Evolutionary conservation across 2,888 invertebrate species (phyloP).

Genomic region (Drosophila longiperda): DNA sequence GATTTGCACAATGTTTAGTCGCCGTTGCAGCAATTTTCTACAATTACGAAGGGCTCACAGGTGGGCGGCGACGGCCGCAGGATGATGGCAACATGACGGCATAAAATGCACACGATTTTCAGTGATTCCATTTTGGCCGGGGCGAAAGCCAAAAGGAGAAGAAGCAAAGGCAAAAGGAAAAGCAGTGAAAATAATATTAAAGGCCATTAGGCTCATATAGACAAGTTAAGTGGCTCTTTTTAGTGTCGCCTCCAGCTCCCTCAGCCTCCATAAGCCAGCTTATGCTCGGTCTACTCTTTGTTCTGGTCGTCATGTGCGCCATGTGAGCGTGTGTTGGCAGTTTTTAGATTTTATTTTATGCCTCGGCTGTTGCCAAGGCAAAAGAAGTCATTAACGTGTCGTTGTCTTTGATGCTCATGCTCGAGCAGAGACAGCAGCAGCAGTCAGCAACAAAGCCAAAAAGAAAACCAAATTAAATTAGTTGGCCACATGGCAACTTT

Average conservation of each 20-base stretch:
- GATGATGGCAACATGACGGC: conserved; percentile 64
- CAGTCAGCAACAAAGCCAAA: conserved; percentile 33
- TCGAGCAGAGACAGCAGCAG: conserved; percentile 29
- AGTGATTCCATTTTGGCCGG: conserved; percentile 65
- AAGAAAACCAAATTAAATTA: conserved; percentile 80
- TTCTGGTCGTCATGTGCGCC: conserved; percentile 45
- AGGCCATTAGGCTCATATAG: conserved; percentile 85
- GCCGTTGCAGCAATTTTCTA: conserved; percentile 80
- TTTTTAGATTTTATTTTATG: conserved; percentile 76
- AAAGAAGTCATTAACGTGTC: conserved; percentile 80
- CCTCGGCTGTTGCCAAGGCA: conserved; percentile 66
- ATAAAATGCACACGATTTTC: conserved; percentile 82
- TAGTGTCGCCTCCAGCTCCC: conserved; percentile 46
- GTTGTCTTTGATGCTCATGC: conserved; percentile 74
- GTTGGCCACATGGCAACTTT: conserved; percentile 83
- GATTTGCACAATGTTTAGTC: conserved; percentile 80
- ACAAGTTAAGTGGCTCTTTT: conserved; percentile 85
- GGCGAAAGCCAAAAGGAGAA: conserved; percentile 17
- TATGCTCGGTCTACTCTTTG: conserved; percentile 26
- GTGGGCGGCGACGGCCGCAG: conserved; percentile 45
- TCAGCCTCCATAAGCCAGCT: conserved; percentile 4
- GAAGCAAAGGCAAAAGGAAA: conserved; percentile 36
- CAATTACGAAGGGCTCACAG: conserved; percentile 78
- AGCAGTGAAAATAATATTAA: conserved; percentile 81
- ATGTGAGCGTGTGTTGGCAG: conserved; percentile 60